Conservation (phyloP, 2,888 invertebrate genomes). For the Melolontha melolontha region DNA sequence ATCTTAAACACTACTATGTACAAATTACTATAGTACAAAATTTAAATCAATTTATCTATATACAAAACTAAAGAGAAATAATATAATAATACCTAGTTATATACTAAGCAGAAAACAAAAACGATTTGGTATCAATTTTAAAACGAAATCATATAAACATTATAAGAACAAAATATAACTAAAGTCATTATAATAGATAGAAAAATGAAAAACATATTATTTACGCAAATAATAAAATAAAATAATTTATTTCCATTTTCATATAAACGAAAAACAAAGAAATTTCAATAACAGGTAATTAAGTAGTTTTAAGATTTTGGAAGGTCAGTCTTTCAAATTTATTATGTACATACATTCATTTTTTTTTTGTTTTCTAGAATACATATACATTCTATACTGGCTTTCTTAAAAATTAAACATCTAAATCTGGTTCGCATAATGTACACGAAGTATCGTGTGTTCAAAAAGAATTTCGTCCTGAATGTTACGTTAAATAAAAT, state of each 20-base stretch:
- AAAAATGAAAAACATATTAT: no score
- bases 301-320: conserved; percentile 11
- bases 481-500: no score
- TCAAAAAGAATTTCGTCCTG: no score
- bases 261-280: no score
- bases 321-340: conserved; percentile 32
- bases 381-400: conserved; percentile 10
- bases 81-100: conserved; percentile 2
- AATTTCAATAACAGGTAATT: conserved; percentile 1
- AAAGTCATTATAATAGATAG: no score
- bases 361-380: background rate
- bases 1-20: conserved; percentile 33
- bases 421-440: no score
- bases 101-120: conserved; percentile 1
- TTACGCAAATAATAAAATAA: no score
- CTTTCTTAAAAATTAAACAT: conserved; percentile 4
- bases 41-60: conserved; percentile 5
- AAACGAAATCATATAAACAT: conserved; percentile 1
- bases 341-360: conserved; percentile 8
- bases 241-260: no score
- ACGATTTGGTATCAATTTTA: conserved; percentile 22
- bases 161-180: conserved; percentile 6
- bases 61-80: conserved; percentile 7
- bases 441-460: no score
- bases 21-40: conserved; percentile 21